Evolutionary conservation across 1,140 invertebrate genomes (phyloP).

Genomic region (Polypedilum pembai): DNA sequence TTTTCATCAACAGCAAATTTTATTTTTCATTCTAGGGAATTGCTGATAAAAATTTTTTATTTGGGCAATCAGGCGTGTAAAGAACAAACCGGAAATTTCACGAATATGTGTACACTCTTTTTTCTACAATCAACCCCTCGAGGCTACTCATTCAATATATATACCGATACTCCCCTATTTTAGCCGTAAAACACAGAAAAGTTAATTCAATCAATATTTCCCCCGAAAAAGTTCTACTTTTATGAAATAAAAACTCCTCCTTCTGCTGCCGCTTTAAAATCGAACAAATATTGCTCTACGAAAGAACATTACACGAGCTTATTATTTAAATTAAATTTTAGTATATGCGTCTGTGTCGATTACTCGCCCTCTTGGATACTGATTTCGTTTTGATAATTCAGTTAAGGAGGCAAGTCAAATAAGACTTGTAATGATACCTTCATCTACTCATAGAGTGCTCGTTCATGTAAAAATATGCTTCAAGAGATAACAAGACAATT

Average conservation of each 20-base stretch:
- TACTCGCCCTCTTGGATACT: neutral
- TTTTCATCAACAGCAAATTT: no score
- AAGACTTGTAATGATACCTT: no score
- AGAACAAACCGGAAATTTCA: neutral
- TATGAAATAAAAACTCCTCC: neutral
- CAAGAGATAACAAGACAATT: no score
- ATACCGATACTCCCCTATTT: neutral
- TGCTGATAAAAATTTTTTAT: no score
- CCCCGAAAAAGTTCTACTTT: constrained; percentile 15
- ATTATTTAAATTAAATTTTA: constrained; percentile 15
- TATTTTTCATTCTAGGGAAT: no score
- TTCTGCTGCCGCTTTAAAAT: neutral
- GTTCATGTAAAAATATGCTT: no score
- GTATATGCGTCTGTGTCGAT: neutral
- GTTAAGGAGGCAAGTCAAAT: neutral
- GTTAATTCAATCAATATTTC: constrained; percentile 16
- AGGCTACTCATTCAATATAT: neutral
- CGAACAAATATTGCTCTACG: neutral
- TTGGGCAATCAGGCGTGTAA: constrained; percentile 9
- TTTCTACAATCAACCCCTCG: neutral
- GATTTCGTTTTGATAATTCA: constrained; percentile 3
- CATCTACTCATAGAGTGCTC: no score
- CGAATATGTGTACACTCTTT: constrained; percentile 3
- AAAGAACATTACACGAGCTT: neutral
- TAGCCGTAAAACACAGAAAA: neutral